These are phyloP conservation scores for Acanthoscelides obtectus DNA, from an alignment of 2,888 invertebrate species.

Conservation along the genomic window DNA sequence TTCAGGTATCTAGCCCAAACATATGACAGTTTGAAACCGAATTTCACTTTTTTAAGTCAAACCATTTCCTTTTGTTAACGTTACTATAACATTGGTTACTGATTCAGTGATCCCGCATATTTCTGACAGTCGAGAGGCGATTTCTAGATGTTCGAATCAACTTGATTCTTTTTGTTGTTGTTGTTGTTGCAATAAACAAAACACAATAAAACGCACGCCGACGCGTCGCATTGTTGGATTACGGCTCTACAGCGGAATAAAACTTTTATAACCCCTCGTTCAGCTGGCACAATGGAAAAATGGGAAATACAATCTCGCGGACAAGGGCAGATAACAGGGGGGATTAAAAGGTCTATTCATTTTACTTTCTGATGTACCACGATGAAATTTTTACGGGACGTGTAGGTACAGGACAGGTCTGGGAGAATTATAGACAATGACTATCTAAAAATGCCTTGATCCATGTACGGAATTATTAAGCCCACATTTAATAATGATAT, in stretches of 20 bases:
- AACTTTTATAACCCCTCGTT: background rate
- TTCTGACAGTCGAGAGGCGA: background rate
- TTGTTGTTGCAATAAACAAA: too few relatives aligned
- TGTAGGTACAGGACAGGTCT: background rate
- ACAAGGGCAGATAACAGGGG: conserved; percentile 12
- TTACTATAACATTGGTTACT: too few relatives aligned
- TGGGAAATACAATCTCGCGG: conserved; percentile 13
- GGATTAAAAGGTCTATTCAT: conserved; percentile 9
- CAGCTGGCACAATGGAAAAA: conserved; percentile 9
- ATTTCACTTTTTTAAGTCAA: too few relatives aligned
- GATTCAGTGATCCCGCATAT: background rate
- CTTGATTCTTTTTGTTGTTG: too few relatives aligned
- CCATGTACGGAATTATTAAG: too few relatives aligned
- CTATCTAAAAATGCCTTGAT: too few relatives aligned
- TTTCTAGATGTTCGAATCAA: background rate
- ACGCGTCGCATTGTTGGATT: background rate
- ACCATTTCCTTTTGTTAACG: background rate
- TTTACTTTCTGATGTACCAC: conserved; percentile 10
- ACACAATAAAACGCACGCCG: background rate
- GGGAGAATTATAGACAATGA: background rate
- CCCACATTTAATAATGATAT: too few relatives aligned
- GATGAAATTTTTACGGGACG: conserved; percentile 7
- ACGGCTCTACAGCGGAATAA: background rate
- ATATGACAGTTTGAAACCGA: too few relatives aligned
- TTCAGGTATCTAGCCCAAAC: too few relatives aligned